phyloP scores from a whole-genome alignment of 2,113 vertebrate species.

The Plecotus auritus region DNA sequence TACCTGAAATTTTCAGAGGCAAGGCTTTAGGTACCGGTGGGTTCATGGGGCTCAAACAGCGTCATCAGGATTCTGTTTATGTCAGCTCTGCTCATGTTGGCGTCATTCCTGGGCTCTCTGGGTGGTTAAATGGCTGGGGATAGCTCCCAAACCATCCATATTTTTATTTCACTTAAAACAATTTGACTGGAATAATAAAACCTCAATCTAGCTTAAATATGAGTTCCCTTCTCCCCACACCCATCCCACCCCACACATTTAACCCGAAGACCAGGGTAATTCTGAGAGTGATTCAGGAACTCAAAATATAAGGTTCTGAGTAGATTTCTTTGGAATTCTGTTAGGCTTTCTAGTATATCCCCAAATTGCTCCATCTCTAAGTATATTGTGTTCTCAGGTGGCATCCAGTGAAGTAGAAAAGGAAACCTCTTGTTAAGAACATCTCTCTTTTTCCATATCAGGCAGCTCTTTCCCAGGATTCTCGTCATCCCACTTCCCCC shows the following conservation, averaged over 20 bases:
- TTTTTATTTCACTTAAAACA: not conserved
- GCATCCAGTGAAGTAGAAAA: not conserved
- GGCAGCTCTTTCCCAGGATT: not conserved
- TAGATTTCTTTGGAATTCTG: not conserved
- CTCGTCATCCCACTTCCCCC: too few species aligned
- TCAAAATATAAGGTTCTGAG: not conserved
- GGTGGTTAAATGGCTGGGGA: not conserved
- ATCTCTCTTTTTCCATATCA: not conserved
- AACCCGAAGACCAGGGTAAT: not conserved
- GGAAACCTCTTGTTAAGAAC: not conserved
- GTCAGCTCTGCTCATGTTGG: not conserved
- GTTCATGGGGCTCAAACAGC: not conserved
- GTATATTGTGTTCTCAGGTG: too few species aligned
- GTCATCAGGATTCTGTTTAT: not conserved
- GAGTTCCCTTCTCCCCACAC: not conserved
- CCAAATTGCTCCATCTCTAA: not conserved
- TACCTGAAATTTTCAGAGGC: not conserved
- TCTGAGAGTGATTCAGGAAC: not conserved
- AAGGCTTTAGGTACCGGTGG: not conserved
- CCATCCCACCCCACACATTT: rapidly evolving
- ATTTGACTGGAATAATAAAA: not conserved
- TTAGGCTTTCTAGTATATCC: not conserved
- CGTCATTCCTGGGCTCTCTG: not conserved
- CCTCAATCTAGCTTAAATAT: not conserved
- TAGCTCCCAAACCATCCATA: not conserved